phyloP scores from a whole-genome alignment of 2,113 vertebrate species.

The Rattus rattus region DNA sequence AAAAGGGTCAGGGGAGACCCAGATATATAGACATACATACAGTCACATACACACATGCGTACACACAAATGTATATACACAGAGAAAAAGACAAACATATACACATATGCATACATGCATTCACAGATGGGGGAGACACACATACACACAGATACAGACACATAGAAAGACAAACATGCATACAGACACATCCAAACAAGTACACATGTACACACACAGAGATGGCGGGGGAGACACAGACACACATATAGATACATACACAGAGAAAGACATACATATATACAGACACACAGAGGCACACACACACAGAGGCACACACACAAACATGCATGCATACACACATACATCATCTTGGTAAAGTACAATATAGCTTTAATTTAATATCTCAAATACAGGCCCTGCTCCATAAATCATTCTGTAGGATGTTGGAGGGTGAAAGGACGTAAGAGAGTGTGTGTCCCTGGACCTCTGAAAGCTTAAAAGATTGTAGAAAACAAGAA shows the following conservation, averaged over 20 bases:
- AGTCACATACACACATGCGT: not conserved
- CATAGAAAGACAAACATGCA: not conserved
- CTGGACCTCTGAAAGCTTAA: not conserved
- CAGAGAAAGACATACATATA: not conserved
- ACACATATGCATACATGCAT: too few relatives aligned
- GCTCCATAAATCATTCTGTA: not conserved
- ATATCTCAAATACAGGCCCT: not conserved
- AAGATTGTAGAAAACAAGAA: not conserved
- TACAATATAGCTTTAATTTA: not conserved
- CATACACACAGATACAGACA: not conserved
- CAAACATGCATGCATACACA: not conserved
- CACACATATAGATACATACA: not conserved
- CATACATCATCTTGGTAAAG: not conserved
- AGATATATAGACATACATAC: not conserved
- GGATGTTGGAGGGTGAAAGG: not conserved
- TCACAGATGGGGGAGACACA: not conserved
- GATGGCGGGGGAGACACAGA: not conserved
- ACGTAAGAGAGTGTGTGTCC: not conserved
- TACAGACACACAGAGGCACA: not conserved
- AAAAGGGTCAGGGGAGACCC: not conserved
- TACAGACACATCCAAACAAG: not conserved
- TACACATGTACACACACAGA: not conserved
- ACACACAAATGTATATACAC: not conserved
- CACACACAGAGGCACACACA: rapidly evolving
- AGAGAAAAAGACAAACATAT: not conserved